Evolutionary conservation across 2,113 vertebrate species (phyloP).

Genomic region (Terrapene triunguis): DNA sequence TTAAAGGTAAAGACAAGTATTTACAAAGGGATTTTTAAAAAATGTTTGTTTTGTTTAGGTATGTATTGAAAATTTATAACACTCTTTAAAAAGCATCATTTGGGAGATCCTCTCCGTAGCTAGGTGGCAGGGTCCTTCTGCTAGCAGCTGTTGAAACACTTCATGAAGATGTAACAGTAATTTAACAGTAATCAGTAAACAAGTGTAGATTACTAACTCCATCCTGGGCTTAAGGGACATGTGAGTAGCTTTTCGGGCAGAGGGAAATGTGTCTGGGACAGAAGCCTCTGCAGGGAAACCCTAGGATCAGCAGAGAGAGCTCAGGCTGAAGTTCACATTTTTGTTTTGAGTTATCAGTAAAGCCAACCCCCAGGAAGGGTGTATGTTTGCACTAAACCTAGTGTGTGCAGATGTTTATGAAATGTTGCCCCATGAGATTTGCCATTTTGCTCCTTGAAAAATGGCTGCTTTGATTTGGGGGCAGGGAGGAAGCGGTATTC

Average conservation of each 20-base stretch:
- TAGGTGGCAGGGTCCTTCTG: background rate
- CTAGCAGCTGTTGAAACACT: background rate
- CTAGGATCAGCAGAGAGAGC: background rate
- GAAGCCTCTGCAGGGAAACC: background rate
- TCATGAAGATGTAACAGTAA: background rate
- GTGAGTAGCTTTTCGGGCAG: background rate
- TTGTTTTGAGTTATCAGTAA: background rate
- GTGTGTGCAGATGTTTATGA: background rate
- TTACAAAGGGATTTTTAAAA: background rate
- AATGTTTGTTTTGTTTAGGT: background rate
- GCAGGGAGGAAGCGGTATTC: background rate
- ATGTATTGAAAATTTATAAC: background rate
- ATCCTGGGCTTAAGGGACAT: background rate
- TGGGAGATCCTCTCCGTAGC: background rate
- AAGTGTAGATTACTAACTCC: too few relatives aligned
- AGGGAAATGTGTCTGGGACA: background rate
- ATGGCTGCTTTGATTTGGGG: background rate
- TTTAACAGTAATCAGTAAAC: background rate
- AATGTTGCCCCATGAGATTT: background rate
- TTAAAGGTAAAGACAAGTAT: background rate
- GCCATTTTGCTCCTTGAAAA: background rate
- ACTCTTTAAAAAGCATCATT: background rate
- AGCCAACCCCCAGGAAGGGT: background rate
- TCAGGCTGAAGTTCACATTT: background rate
- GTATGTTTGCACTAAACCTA: background rate